Percentiles rank a stretch among this genome's conserved stretches.
phyloP scores from a whole-genome alignment of 1,140 invertebrate genomes.

The Brachionus paranguensis region DNA sequence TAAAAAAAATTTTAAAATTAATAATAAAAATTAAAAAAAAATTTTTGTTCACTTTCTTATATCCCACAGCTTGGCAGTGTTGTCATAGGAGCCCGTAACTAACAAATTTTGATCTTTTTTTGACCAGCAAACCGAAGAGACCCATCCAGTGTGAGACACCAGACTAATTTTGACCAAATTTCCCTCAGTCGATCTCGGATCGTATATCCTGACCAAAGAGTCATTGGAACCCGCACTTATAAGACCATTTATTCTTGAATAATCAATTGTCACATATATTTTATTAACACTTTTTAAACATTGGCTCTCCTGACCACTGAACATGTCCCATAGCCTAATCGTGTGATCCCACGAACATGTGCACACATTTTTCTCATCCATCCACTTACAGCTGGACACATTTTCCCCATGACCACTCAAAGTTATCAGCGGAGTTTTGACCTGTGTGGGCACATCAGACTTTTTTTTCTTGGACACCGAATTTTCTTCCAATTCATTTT shows the following conservation, averaged over 20 bases:
- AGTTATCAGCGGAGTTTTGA: slow-evolving; percentile 74
- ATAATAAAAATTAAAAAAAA: too few relatives aligned
- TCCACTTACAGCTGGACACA: slow-evolving; percentile 76
- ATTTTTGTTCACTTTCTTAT: slow-evolving; percentile 82
- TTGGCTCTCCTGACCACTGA: slow-evolving; percentile 59
- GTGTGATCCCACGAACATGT: slow-evolving; percentile 92
- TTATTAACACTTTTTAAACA: slow-evolving; percentile 43
- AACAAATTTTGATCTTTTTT: slow-evolving; percentile 75
- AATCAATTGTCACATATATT: slow-evolving; percentile 34
- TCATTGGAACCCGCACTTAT: slow-evolving; percentile 24
- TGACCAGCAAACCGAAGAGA: slow-evolving; percentile 82
- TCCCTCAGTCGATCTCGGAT: slow-evolving; percentile 63
- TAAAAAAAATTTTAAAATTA: not conserved
- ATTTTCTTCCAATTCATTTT: slow-evolving; percentile 42
- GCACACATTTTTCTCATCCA: slow-evolving; percentile 65
- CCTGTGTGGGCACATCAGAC: slow-evolving; percentile 24
- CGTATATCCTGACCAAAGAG: slow-evolving; percentile 13
- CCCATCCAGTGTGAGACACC: slow-evolving; percentile 84
- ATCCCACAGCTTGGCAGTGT: slow-evolving; percentile 88
- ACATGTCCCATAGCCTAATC: slow-evolving; percentile 84
- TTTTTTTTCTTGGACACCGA: slow-evolving; percentile 46
- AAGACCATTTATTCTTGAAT: slow-evolving; percentile 5
- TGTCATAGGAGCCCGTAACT: slow-evolving; percentile 85
- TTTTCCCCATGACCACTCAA: slow-evolving; percentile 85
- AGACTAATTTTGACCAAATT: slow-evolving; percentile 77